A percentile compares a stretch with the other conserved stretches of the same genome.
These are phyloP conservation scores for Pogonocherus hispidulus DNA, from an alignment of 2,888 invertebrate genomes.

Conservation along the genomic window DNA sequence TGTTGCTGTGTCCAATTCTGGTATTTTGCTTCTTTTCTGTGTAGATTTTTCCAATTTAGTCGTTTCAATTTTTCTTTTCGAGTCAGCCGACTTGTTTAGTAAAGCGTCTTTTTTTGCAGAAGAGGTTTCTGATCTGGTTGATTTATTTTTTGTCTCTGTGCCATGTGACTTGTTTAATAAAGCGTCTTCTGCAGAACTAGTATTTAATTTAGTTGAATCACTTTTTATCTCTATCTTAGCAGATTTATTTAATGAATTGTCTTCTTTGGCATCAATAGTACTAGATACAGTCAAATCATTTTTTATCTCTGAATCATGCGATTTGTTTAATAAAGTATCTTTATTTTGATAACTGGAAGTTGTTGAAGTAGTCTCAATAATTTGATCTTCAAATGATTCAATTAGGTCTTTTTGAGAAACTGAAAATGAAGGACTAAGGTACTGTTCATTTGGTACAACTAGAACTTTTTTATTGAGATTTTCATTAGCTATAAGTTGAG, in stretches of 20 bases:
- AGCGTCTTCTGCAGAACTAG: background rate
- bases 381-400: background rate
- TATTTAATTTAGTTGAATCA: background rate
- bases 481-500: constrained; percentile 15
- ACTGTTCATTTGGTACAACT: constrained; percentile 3
- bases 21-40: background rate
- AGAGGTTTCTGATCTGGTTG: background rate
- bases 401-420: constrained; percentile 4
- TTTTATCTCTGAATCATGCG: background rate
- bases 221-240: background rate
- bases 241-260: background rate
- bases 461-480: constrained; percentile 1
- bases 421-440: constrained; percentile 4
- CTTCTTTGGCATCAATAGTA: background rate
- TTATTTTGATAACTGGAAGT: background rate
- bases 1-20: background rate
- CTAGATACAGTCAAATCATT: background rate
- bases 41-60: background rate
- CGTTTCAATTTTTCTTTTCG: no score
- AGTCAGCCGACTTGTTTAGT: no score
- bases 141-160: background rate
- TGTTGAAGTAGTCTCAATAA: background rate
- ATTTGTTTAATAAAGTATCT: background rate
- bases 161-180: background rate
- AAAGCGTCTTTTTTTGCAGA: no score